These are phyloP conservation scores for Leptinotarsa rubiginosa DNA, from an alignment of 2,888 invertebrate species.

Conservation along the genomic window DNA sequence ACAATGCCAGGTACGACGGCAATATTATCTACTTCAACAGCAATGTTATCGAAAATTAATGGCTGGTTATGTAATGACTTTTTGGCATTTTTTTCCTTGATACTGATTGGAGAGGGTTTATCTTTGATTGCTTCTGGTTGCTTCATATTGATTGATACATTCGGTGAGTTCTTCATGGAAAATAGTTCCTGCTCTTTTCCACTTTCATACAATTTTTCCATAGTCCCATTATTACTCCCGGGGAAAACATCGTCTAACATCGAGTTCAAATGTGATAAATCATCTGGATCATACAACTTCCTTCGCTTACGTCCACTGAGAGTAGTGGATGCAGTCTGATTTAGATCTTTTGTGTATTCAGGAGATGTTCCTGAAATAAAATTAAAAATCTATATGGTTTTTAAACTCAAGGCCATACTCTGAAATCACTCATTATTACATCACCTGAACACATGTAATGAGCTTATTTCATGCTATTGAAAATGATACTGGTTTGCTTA, in stretches of 20 bases:
- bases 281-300: slow-evolving; percentile 31
- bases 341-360: slow-evolving; percentile 3
- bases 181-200: background rate
- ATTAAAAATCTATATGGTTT: background rate
- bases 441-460: too few relatives aligned
- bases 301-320: slow-evolving; percentile 17
- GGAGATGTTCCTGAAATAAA: background rate
- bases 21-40: background rate
- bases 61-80: background rate
- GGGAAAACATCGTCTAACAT: background rate
- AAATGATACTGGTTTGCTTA: too few relatives aligned
- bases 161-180: background rate
- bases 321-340: slow-evolving; percentile 25
- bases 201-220: background rate
- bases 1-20: background rate
- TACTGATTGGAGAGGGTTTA: background rate
- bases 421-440: too few relatives aligned
- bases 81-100: background rate
- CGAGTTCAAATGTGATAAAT: slow-evolving; percentile 21
- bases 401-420: too few relatives aligned
- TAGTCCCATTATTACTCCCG: background rate
- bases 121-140: background rate
- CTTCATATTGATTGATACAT: background rate
- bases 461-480: too few relatives aligned
- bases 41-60: background rate